Conservation (phyloP, 2,797 vertebrate species). For the Anguilla pacifica region DNA sequence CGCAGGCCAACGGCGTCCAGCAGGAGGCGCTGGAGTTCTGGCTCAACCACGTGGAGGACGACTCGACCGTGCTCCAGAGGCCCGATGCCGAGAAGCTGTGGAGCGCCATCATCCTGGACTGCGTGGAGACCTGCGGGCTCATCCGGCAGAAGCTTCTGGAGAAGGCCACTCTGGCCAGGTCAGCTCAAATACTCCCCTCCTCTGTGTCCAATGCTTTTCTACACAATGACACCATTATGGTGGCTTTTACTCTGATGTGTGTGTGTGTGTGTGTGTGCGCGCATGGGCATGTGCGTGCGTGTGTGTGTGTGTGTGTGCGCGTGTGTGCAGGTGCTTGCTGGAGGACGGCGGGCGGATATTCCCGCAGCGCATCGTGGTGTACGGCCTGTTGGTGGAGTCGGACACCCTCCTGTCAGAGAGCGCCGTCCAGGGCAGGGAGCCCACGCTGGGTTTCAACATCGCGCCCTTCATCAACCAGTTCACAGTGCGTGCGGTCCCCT, state of each 20-base stretch:
- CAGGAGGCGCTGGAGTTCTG: slow-evolving; percentile 88
- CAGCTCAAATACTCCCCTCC: neutral
- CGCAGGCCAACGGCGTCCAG: slow-evolving; percentile 77
- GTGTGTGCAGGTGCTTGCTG: slow-evolving; percentile 81
- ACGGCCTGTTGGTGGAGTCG: slow-evolving; percentile 89
- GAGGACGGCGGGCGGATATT: slow-evolving; percentile 91
- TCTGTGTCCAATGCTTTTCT: neutral
- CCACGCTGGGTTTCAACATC: slow-evolving; percentile 90
- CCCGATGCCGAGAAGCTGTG: slow-evolving; percentile 90
- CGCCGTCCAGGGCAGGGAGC: slow-evolving; percentile 89
- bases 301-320: slow-evolving; percentile 15
- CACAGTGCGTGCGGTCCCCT: slow-evolving; percentile 73
- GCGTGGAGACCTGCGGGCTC: slow-evolving; percentile 92
- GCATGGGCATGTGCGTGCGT: neutral
- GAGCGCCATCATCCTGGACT: slow-evolving; percentile 94
- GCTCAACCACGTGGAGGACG: slow-evolving; percentile 86
- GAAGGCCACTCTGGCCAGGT: slow-evolving; percentile 95
- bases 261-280: neutral
- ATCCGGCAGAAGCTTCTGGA: slow-evolving; percentile 95
- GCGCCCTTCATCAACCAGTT: slow-evolving; percentile 98
- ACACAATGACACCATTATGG: too few species aligned
- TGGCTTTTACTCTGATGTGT: too few species aligned
- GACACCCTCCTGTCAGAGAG: slow-evolving; percentile 86
- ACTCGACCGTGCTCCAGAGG: slow-evolving; percentile 82
- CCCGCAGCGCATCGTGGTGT: slow-evolving; percentile 86